phyloP scores from a whole-genome alignment of 2,888 invertebrate species.

The Hirtodrosophila cameraria region DNA sequence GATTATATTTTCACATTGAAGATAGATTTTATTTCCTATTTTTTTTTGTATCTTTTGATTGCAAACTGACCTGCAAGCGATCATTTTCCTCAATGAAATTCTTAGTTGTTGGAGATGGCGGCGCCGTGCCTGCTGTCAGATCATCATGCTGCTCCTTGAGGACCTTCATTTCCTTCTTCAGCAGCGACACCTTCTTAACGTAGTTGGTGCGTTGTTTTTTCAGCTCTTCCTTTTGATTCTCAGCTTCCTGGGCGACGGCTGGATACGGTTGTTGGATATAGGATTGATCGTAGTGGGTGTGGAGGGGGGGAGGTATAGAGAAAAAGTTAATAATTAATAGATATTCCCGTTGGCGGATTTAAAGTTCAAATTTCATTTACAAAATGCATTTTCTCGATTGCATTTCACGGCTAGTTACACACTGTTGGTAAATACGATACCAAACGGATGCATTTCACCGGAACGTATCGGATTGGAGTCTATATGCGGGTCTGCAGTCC shows the following conservation, averaged over 20 bases:
- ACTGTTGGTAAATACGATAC: constrained; percentile 42
- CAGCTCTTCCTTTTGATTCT: constrained; percentile 92
- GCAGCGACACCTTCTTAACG: constrained; percentile 89
- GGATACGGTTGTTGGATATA: constrained; percentile 55
- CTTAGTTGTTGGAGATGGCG: constrained; percentile 90
- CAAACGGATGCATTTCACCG: constrained; percentile 63
- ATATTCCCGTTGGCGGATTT: constrained; percentile 36
- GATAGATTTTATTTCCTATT: too few species aligned
- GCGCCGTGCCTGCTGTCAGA: constrained; percentile 86
- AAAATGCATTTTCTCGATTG: constrained; percentile 74
- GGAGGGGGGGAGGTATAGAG: constrained; percentile 33
- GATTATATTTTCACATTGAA: too few species aligned
- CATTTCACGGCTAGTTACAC: constrained; percentile 71
- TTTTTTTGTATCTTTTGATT: too few species aligned
- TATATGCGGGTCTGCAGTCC: constrained; percentile 48
- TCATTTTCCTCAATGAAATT: constrained; percentile 92
- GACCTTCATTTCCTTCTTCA: constrained; percentile 91
- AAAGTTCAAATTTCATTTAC: constrained; percentile 78
- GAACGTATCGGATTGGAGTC: constrained; percentile 52
- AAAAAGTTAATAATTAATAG: constrained; percentile 49
- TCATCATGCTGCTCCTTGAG: constrained; percentile 92
- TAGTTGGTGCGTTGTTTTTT: constrained; percentile 93
- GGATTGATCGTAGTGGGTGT: too few species aligned
- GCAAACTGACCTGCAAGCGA: constrained; percentile 90
- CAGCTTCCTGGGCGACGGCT: constrained; percentile 92